A percentile compares a stretch with the other conserved stretches of the same genome.
phyloP scores from a whole-genome alignment of 2,888 invertebrate genomes.

The Nomada fucata region DNA sequence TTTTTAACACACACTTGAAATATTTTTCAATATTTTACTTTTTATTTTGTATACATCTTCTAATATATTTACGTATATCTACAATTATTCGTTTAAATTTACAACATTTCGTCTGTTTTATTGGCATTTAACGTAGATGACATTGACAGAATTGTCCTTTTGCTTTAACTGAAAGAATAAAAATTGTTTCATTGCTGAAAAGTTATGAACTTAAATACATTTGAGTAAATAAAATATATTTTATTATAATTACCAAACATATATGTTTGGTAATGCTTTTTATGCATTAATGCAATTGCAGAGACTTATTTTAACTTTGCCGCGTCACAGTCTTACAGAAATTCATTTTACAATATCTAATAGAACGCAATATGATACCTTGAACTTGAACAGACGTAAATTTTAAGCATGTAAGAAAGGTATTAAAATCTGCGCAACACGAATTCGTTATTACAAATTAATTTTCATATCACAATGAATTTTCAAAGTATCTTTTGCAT shows the following conservation, averaged over 20 bases:
- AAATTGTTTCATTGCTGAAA: too few species aligned
- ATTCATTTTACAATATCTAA: neutral
- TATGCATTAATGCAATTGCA: neutral
- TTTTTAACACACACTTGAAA: neutral
- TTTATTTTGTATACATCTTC: neutral
- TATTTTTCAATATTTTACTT: neutral
- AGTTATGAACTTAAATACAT: too few species aligned
- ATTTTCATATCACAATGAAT: slow-evolving; percentile 20
- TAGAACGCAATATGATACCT: neutral
- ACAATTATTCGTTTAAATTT: neutral
- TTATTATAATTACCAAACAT: too few species aligned
- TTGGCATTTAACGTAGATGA: too few species aligned
- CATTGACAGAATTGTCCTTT: too few species aligned
- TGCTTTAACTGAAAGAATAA: too few species aligned
- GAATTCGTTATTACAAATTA: neutral
- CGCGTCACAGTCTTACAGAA: slow-evolving; percentile 18
- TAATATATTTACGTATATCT: neutral
- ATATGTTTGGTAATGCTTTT: neutral
- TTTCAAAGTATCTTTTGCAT: slow-evolving; percentile 3
- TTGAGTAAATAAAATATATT: neutral
- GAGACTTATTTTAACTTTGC: slow-evolving; percentile 17
- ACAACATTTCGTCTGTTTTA: too few species aligned
- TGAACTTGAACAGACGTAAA: neutral
- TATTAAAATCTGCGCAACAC: neutral
- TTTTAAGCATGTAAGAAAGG: neutral